Evolutionary conservation across 1,140 invertebrate genomes (phyloP).

Genomic region (Stegodyphus dumicola): DNA sequence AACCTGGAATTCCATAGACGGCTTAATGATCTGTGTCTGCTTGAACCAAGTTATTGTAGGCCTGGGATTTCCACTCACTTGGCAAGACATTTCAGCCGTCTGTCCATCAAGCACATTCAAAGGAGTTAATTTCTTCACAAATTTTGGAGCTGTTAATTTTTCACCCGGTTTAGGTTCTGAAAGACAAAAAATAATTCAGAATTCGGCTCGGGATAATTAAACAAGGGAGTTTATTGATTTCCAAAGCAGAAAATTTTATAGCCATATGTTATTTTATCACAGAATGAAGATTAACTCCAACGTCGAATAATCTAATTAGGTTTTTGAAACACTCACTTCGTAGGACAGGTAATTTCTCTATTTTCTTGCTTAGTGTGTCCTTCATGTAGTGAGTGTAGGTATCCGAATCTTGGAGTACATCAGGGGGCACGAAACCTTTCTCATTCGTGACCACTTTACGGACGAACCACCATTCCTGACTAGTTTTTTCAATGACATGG

Average conservation of each 20-base stretch:
- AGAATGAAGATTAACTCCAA: too few species aligned
- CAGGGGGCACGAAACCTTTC: slow-evolving; percentile 91
- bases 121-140: slow-evolving; percentile 85
- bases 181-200: slow-evolving; percentile 61
- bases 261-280: too few species aligned
- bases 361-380: slow-evolving; percentile 89
- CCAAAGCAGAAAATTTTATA: too few species aligned
- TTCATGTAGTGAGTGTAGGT: slow-evolving; percentile 86
- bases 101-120: slow-evolving; percentile 86
- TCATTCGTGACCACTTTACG: slow-evolving; percentile 89
- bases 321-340: slow-evolving; percentile 78
- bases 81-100: slow-evolving; percentile 85
- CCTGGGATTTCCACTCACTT: slow-evolving; percentile 87
- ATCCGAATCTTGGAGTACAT: slow-evolving; percentile 83
- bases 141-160: slow-evolving; percentile 82
- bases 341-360: slow-evolving; percentile 89
- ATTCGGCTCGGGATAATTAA: too few species aligned
- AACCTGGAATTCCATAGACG: slow-evolving; percentile 83
- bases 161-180: slow-evolving; percentile 82
- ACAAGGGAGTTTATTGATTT: too few species aligned
- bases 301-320: too few species aligned
- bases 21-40: slow-evolving; percentile 91
- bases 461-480: slow-evolving; percentile 91
- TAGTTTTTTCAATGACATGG: slow-evolving; percentile 78
- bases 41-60: slow-evolving; percentile 96